Evolutionary conservation across 2,113 vertebrate genomes (phyloP), one percentile per base, ranked within the genome.

Genomic region (Columba livia): DNA sequence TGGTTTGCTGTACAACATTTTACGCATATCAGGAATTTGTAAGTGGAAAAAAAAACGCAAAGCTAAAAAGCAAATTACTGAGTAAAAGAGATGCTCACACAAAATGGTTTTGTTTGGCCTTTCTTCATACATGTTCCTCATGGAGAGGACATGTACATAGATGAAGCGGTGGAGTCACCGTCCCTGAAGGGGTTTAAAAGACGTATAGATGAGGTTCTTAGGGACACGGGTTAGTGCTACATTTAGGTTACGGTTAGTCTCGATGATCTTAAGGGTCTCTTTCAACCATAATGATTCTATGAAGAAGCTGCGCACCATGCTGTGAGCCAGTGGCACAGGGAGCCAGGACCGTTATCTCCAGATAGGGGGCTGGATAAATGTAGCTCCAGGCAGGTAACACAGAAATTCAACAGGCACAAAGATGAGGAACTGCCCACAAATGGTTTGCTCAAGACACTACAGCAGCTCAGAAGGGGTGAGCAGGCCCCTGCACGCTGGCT

Each of bases 71-170:
- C 18, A 31, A 90, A 74, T 29, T 36, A 53, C 6, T 2, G 4
- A 42, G 17, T 42, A 65, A 82, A 79, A 32, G 15, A 44, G 26
- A 18, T 54, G 20, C 29, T 44, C 44, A 60, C 18, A 75, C 7
- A 9, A 67, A 67, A 44, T 21, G 16, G 6, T 54, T 78, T 61
- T 64, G 12, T 67, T 61, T 54, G 47, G 47, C 31, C 15, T 57
- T 69, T 60, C 44, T 93, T 81, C 40, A 32, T 8, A 21, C 7
- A 25, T 4, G 11, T 13, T 15, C 28, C 32, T 66, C 29, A n/a
- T 28, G 50, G 28, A 74, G 11, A 79, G 38, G 28, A 82, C 1
- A 3, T 0, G 1, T 0, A 0, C 5, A 26, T 2, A 40, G 32
- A 19, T 19, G 44, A 47, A 47, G 44, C 19, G 44, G 44, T 47